Evolutionary conservation across 2,113 vertebrate genomes (phyloP).

Genomic region (Furnarius figulus): DNA sequence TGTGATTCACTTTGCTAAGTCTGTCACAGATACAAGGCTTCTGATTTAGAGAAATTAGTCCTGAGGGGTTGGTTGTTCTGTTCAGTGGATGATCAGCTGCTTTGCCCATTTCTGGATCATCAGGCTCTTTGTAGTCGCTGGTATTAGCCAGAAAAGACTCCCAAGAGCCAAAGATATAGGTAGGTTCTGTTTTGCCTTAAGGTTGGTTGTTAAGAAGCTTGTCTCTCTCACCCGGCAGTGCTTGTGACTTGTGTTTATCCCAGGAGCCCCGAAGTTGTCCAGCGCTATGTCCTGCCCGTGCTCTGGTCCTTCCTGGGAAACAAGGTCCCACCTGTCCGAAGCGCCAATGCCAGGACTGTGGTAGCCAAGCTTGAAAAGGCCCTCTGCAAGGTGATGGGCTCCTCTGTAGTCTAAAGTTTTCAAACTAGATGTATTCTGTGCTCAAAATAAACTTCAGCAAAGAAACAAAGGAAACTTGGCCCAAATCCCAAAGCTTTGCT

Average conservation of each 20-base stretch:
- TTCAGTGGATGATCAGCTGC: not conserved
- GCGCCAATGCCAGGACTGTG: not conserved
- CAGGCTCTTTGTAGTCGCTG: not conserved
- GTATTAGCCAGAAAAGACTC: not conserved
- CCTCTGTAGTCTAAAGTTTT: not conserved
- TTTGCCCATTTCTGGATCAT: not conserved
- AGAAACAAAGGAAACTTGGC: not conserved
- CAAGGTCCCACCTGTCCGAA: not conserved
- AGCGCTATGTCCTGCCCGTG: slow-evolving; percentile 39
- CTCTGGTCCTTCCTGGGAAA: slow-evolving; percentile 75
- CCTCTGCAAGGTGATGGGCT: slow-evolving; percentile 65
- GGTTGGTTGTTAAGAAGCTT: not conserved
- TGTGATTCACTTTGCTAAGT: not conserved
- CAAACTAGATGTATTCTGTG: not conserved
- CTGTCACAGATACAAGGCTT: not conserved
- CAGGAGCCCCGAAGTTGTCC: slow-evolving; percentile 37
- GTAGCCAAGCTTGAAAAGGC: slow-evolving; percentile 2
- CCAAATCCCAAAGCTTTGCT: not conserved
- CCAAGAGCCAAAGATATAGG: not conserved
- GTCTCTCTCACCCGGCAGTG: slow-evolving; percentile 19
- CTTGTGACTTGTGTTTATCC: slow-evolving; percentile 65
- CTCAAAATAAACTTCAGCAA: not conserved
- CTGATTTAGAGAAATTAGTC: not conserved
- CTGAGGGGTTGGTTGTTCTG: not conserved
- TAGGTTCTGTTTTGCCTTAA: not conserved